These are phyloP conservation scores for Morpho deidamia DNA, from an alignment of 2,888 invertebrate species.

Conservation along the genomic window DNA sequence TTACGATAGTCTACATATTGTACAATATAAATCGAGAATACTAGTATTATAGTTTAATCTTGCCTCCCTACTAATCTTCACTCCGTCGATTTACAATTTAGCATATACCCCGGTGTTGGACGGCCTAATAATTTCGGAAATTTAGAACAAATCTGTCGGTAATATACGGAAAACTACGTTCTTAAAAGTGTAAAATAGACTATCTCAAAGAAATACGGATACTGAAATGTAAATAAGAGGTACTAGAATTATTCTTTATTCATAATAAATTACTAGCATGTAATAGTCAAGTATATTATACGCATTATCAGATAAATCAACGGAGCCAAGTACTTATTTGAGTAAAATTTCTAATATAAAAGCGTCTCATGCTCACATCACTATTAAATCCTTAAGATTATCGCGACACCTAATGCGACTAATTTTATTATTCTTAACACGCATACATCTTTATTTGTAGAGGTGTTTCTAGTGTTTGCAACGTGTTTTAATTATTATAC, in stretches of 20 bases:
- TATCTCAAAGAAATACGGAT: constrained; percentile 12
- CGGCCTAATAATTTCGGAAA: constrained; percentile 41
- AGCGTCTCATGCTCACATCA: constrained; percentile 66
- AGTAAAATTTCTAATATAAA: constrained; percentile 54
- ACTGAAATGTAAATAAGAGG: background rate
- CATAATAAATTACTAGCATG: background rate
- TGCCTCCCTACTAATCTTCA: constrained; percentile 45
- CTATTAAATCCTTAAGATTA: constrained; percentile 40
- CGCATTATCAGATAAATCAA: constrained; percentile 29
- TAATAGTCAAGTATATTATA: constrained; percentile 5
- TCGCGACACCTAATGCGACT: constrained; percentile 36
- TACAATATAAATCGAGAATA: constrained; percentile 67
- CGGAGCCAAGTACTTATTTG: constrained; percentile 43
- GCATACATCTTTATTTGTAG: constrained; percentile 34
- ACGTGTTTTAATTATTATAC: no score
- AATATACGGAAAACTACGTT: no score
- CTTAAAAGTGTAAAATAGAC: no score
- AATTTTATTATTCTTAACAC: constrained; percentile 30
- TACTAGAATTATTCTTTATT: constrained; percentile 2
- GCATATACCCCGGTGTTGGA: constrained; percentile 40
- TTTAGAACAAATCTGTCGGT: background rate
- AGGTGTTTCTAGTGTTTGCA: constrained; percentile 37
- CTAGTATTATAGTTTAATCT: constrained; percentile 51
- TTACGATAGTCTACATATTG: constrained; percentile 62
- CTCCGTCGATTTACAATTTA: constrained; percentile 41